These are phyloP conservation scores for Heliocidaris erythrogramma DNA, from an alignment of 35 echinoderm and acorn worm genomes.

Conservation along the genomic window DNA sequence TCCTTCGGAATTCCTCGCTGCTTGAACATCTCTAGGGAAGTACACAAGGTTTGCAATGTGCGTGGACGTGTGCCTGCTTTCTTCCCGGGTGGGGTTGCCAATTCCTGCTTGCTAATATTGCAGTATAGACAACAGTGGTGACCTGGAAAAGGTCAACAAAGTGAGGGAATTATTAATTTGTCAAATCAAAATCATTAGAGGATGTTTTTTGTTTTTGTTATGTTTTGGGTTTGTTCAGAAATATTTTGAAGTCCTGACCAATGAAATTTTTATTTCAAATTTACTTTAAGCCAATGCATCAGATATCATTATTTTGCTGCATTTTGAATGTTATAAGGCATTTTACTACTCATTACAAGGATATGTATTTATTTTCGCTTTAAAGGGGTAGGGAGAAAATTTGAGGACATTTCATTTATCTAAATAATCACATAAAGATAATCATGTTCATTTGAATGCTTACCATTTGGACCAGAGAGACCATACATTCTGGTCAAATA, in stretches of 20 bases:
- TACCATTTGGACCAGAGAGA: slow-evolving; percentile 10
- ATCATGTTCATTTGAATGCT: neutral
- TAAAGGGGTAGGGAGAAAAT: neutral
- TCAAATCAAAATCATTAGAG: too few species aligned
- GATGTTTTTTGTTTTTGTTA: too few species aligned
- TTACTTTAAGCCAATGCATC: neutral
- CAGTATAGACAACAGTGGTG: neutral
- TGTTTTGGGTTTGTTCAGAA: too few species aligned
- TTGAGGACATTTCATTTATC: neutral
- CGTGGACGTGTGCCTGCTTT: neutral
- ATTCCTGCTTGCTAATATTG: neutral
- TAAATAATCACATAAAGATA: neutral
- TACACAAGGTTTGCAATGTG: neutral
- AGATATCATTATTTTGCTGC: neutral
- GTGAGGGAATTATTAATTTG: too few species aligned
- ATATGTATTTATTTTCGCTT: neutral
- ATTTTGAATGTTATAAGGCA: neutral
- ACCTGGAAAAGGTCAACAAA: slow-evolving; percentile 13
- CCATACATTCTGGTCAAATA: neutral
- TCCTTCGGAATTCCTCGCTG: neutral
- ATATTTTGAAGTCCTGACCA: neutral
- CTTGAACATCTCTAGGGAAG: neutral
- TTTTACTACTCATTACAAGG: neutral
- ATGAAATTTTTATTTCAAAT: neutral
- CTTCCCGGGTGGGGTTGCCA: slow-evolving; percentile 2